Percentiles rank a stretch among this genome's conserved stretches.
Conservation (phyloP, 2,888 invertebrate genomes). For the Drosophila kokeensis region DNA sequence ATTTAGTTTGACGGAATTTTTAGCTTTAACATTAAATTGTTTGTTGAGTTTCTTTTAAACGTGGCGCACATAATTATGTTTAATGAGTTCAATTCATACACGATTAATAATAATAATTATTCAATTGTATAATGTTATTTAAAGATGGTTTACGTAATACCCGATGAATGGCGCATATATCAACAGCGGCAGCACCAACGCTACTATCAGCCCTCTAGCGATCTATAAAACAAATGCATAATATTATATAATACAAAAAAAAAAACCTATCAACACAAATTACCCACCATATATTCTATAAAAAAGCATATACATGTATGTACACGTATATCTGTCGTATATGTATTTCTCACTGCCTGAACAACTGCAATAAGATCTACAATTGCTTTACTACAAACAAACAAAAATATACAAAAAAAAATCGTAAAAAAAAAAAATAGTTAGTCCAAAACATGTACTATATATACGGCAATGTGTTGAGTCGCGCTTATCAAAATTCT, state of each 20-base stretch:
- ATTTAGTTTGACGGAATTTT: conserved; percentile 18
- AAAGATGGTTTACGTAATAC: conserved; percentile 85
- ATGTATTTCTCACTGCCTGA: conserved; percentile 47
- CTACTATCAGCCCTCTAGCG: conserved; percentile 85
- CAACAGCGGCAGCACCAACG: conserved; percentile 85
- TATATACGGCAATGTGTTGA: conserved; percentile 48
- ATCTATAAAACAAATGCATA: conserved; percentile 73
- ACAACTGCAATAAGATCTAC: conserved; percentile 34
- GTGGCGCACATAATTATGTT: conserved; percentile 37
- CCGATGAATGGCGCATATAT: conserved; percentile 85
- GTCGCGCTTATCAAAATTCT: conserved; percentile 72
- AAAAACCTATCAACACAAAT: conserved; percentile 23
- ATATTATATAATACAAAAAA: background rate
- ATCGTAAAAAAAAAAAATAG: conserved; percentile 8
- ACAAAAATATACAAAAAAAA: conserved; percentile 20
- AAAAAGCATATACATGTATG: conserved; percentile 3
- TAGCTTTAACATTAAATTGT: conserved; percentile 31
- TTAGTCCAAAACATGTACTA: conserved; percentile 56
- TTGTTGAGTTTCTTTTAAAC: conserved; percentile 30
- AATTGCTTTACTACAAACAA: conserved; percentile 34
- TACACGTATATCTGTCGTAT: background rate
- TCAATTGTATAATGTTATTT: conserved; percentile 72
- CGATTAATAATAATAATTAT: conserved; percentile 52
- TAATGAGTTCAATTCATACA: conserved; percentile 30
- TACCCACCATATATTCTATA: conserved; percentile 52